phyloP scores from a whole-genome alignment of 1,140 invertebrate genomes.

The Eumeta japonica region DNA sequence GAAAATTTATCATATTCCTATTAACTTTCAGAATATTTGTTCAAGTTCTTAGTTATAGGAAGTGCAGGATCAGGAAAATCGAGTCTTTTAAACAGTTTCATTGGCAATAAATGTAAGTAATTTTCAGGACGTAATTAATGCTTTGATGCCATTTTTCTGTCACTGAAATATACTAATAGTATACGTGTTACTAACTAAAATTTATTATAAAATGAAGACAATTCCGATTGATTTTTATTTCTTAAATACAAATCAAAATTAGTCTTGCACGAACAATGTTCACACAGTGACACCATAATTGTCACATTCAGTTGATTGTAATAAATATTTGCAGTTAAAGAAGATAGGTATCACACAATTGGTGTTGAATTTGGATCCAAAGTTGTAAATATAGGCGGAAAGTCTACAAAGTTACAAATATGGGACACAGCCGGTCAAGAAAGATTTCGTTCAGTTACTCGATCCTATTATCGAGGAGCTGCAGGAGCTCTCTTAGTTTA shows the following conservation, averaged over 20 bases:
- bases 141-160: not conserved
- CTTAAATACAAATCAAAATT: not conserved
- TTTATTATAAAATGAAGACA: no score
- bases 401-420: constrained; percentile 81
- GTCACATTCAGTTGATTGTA: not conserved
- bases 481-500: constrained; percentile 79
- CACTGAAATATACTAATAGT: not conserved
- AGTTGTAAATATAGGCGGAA: constrained; percentile 80
- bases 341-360: constrained; percentile 79
- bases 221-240: no score
- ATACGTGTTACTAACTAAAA: no score
- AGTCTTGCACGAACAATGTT: not conserved
- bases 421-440: constrained; percentile 71
- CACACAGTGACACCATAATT: not conserved
- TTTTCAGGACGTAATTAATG: not conserved
- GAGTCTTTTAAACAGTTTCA: constrained; percentile 86
- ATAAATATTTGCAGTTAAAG: constrained; percentile 64
- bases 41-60: constrained; percentile 83
- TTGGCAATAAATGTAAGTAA: constrained; percentile 85
- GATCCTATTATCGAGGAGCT: constrained; percentile 79
- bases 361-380: constrained; percentile 85
- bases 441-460: constrained; percentile 69
- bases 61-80: constrained; percentile 86
- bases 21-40: constrained; percentile 71
- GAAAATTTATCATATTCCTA: constrained; percentile 6